phyloP scores from a whole-genome alignment of 2,113 vertebrate species.

The Alosa alosa region DNA sequence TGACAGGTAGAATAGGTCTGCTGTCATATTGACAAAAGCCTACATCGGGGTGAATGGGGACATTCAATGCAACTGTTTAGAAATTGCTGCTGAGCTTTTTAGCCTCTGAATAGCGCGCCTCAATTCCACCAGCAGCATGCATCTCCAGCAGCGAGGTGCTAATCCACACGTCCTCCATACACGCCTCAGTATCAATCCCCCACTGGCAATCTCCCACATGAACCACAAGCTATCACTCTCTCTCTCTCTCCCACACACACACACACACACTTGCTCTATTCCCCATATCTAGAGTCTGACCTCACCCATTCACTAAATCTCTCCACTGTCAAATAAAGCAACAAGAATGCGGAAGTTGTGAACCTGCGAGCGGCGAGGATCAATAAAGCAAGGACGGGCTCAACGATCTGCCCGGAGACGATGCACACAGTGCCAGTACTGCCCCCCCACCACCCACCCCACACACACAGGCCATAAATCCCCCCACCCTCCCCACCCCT shows the following conservation, averaged over 20 bases:
- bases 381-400: conserved; percentile 75
- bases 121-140: neutral
- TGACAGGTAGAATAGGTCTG: neutral
- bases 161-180: conserved; percentile 50
- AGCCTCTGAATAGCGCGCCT: neutral
- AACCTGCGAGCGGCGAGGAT: conserved; percentile 72
- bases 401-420: conserved; percentile 65
- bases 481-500: conserved; percentile 32
- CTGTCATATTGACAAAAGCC: conserved; percentile 25
- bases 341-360: conserved; percentile 71
- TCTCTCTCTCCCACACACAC: conserved; percentile 29
- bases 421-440: conserved; percentile 68
- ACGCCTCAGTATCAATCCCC: conserved; percentile 67
- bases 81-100: conserved; percentile 5
- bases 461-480: conserved; percentile 63
- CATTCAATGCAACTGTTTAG: conserved; percentile 4
- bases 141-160: conserved; percentile 43
- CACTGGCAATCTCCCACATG: conserved; percentile 60
- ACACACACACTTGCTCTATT: conserved; percentile 47
- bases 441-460: conserved; percentile 39
- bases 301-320: conserved; percentile 74
- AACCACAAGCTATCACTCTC: conserved; percentile 49
- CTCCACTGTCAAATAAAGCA: conserved; percentile 67
- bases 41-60: conserved; percentile 33
- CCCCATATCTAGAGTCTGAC: conserved; percentile 65